Evolutionary conservation across 2,888 invertebrate species (phyloP).

Genomic region (Oscheius sp.): DNA sequence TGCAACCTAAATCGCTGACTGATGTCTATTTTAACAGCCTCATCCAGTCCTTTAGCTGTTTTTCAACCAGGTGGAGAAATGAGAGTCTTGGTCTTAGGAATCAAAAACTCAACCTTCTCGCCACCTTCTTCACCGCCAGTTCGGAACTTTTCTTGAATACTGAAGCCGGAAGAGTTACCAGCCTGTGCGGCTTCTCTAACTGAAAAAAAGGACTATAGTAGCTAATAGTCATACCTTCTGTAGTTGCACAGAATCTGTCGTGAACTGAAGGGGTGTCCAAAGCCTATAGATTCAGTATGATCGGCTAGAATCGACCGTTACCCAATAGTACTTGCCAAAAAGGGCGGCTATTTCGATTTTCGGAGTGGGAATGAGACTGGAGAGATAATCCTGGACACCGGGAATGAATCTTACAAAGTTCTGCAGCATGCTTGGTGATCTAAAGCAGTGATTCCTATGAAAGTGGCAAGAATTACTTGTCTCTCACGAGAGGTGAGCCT

Average conservation of each 20-base stretch:
- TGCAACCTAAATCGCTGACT: slow-evolving; percentile 40
- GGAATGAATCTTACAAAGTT: slow-evolving; percentile 64
- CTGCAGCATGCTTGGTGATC: slow-evolving; percentile 64
- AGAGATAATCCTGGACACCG: slow-evolving; percentile 63
- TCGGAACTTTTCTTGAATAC: slow-evolving; percentile 55
- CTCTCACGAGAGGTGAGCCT: slow-evolving; percentile 58
- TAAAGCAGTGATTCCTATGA: slow-evolving; percentile 1
- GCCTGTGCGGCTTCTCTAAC: slow-evolving; percentile 53
- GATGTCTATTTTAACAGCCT: neutral
- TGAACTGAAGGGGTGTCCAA: slow-evolving; percentile 63
- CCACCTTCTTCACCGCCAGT: slow-evolving; percentile 50
- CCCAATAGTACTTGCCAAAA: slow-evolving; percentile 65
- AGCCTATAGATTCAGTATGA: slow-evolving; percentile 48
- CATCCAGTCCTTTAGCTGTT: neutral
- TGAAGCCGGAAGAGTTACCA: slow-evolving; percentile 55
- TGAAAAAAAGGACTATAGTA: slow-evolving; percentile 29
- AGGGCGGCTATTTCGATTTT: slow-evolving; percentile 53
- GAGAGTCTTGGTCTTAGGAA: neutral
- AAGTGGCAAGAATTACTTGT: slow-evolving; percentile 38
- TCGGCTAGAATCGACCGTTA: slow-evolving; percentile 17
- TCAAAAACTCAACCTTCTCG: slow-evolving; percentile 45
- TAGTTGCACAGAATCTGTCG: slow-evolving; percentile 58
- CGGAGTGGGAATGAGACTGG: slow-evolving; percentile 58
- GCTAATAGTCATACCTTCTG: slow-evolving; percentile 48
- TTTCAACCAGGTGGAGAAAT: neutral